These are phyloP conservation scores for Xestia xanthographa DNA, from an alignment of 2,888 invertebrate genomes.

Conservation along the genomic window DNA sequence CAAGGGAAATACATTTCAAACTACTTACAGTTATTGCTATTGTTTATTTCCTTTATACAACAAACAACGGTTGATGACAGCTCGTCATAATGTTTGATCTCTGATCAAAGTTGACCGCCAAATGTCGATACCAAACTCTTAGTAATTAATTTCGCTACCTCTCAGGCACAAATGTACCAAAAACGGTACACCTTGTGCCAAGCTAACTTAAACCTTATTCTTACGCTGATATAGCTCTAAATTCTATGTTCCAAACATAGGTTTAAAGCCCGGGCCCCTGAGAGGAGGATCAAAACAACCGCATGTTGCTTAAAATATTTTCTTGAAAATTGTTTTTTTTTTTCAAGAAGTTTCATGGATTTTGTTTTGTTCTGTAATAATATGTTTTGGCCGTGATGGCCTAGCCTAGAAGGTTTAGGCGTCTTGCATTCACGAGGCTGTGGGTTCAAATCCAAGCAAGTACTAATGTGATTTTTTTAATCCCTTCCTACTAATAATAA, in stretches of 20 bases:
- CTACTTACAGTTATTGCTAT: background rate
- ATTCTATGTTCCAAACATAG: too few relatives aligned
- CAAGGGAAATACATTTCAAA: background rate
- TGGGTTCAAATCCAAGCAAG: background rate
- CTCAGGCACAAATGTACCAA: too few relatives aligned
- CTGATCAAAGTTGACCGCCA: background rate
- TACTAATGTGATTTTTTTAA: background rate
- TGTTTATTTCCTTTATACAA: background rate
- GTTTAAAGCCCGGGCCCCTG: too few relatives aligned
- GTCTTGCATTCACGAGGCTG: background rate
- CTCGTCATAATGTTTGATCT: background rate
- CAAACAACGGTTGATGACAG: background rate
- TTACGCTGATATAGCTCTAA: too few relatives aligned
- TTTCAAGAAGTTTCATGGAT: background rate
- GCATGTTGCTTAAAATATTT: background rate
- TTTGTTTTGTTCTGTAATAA: background rate
- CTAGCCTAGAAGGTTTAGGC: too few relatives aligned
- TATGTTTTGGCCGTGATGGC: too few relatives aligned
- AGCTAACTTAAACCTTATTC: too few relatives aligned
- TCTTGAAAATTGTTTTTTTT: background rate
- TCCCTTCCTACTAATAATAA: too few relatives aligned
- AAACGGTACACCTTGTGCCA: too few relatives aligned
- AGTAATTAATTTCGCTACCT: background rate
- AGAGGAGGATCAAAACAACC: background rate
- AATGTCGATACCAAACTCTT: background rate